phyloP scores from a whole-genome alignment of 53 echinoderm and acorn worm genomes.

The Echinometra lucunter region DNA sequence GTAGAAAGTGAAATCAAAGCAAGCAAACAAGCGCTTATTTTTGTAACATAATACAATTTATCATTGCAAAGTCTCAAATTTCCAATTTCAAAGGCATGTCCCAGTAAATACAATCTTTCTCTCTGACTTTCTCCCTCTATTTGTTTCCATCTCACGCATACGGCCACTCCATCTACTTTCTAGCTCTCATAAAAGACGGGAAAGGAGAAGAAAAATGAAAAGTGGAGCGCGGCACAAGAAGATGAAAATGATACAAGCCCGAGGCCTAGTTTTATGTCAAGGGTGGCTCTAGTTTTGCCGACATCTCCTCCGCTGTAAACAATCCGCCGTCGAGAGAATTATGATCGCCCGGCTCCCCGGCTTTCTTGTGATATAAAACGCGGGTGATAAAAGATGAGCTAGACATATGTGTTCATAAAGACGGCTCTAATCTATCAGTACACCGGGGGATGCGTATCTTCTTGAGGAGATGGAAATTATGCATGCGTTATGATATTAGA shows the following conservation, averaged over 20 bases:
- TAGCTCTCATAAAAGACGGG: neutral
- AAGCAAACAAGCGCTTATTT: neutral
- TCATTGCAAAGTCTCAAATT: neutral
- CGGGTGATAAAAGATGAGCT: conserved; percentile 9
- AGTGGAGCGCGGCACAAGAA: neutral
- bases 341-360: neutral
- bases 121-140: neutral
- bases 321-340: conserved; percentile 39
- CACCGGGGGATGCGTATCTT: neutral
- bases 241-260: conserved; percentile 13
- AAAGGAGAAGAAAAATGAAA: neutral
- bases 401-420: conserved; percentile 1
- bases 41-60: neutral
- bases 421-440: neutral
- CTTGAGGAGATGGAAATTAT: neutral
- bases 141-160: neutral
- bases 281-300: conserved; percentile 30
- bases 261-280: conserved; percentile 25
- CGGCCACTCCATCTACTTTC: too few species aligned
- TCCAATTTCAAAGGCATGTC: neutral
- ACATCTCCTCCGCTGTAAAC: conserved; percentile 28
- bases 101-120: neutral
- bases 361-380: conserved; percentile 17
- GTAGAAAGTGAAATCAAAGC: neutral
- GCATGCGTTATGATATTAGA: neutral